Conservation (phyloP, 2,888 invertebrate genomes). For the Nebria brevicollis region DNA sequence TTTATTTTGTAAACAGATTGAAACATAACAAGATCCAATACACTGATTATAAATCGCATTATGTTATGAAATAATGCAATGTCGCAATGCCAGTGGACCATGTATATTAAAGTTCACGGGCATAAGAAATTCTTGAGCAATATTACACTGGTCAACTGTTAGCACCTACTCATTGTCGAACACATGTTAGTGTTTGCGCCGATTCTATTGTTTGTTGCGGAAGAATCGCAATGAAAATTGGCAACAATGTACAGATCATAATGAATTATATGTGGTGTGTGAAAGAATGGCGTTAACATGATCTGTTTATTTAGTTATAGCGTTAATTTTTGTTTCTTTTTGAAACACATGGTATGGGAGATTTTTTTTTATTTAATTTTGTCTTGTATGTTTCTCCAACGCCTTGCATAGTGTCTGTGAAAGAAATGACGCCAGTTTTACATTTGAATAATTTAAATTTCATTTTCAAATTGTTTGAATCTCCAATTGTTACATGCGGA, state of each 20-base stretch:
- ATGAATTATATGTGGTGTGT: slow-evolving; percentile 8
- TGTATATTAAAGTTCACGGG: neutral
- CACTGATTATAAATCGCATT: neutral
- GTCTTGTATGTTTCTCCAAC: neutral
- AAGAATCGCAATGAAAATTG: neutral
- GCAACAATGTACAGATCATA: neutral
- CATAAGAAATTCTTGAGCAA: neutral
- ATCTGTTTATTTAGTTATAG: slow-evolving; percentile 27
- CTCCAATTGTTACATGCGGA: neutral
- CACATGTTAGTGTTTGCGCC: neutral
- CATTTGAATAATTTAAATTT: neutral
- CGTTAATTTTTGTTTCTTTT: slow-evolving; percentile 39
- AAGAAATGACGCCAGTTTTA: neutral
- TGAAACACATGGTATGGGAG: slow-evolving; percentile 28
- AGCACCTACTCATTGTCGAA: neutral
- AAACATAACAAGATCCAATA: neutral
- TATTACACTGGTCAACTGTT: neutral
- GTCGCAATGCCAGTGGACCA: neutral
- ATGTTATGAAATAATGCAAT: neutral
- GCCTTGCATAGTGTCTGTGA: neutral
- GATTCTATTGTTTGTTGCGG: neutral
- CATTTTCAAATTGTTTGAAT: neutral
- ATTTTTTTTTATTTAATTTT: slow-evolving; percentile 23
- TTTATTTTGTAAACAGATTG: neutral
- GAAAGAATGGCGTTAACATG: slow-evolving; percentile 8